Percentiles rank a stretch among this genome's conserved stretches.
Conservation (phyloP, 2,797 vertebrate genomes). For the Pseudopleuronectes americanus region DNA sequence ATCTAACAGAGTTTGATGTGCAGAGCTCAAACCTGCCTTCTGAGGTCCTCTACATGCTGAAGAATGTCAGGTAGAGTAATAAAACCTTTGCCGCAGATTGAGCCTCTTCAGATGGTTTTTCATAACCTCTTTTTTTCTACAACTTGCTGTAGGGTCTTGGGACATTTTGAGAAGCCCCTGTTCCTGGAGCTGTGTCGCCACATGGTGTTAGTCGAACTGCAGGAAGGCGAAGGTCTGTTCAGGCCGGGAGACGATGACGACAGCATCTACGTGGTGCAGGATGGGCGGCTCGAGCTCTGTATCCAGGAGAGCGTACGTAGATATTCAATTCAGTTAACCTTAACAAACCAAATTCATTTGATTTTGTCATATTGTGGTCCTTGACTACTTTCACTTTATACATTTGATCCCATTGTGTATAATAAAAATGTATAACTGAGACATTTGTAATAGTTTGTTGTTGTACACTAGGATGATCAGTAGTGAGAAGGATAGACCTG, state of each 20-base stretch:
- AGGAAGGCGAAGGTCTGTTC: conserved; percentile 92
- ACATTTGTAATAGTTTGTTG: background rate
- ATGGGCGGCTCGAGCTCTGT: conserved; percentile 93
- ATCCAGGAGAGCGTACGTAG: conserved; percentile 87
- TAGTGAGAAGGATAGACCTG: too few species aligned
- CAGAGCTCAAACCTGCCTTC: conserved; percentile 95
- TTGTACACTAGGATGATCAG: background rate
- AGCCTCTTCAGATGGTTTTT: background rate
- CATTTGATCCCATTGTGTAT: too few species aligned
- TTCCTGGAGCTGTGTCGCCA: conserved; percentile 97
- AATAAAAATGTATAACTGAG: too few species aligned
- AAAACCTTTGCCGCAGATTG: background rate
- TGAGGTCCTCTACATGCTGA: conserved; percentile 98
- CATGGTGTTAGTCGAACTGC: conserved; percentile 94
- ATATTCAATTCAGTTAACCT: background rate
- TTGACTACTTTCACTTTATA: background rate
- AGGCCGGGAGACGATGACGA: conserved; percentile 92
- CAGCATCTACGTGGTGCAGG: conserved; percentile 97
- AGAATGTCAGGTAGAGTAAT: conserved; percentile 87
- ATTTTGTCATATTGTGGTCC: background rate
- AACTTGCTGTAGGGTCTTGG: conserved; percentile 87
- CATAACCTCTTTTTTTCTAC: conserved; percentile 21
- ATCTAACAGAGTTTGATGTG: conserved; percentile 95
- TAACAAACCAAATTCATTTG: background rate
- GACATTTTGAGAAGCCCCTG: conserved; percentile 97